Conservation (phyloP, 2,797 vertebrate species). For the Smutsia temminckii region DNA sequence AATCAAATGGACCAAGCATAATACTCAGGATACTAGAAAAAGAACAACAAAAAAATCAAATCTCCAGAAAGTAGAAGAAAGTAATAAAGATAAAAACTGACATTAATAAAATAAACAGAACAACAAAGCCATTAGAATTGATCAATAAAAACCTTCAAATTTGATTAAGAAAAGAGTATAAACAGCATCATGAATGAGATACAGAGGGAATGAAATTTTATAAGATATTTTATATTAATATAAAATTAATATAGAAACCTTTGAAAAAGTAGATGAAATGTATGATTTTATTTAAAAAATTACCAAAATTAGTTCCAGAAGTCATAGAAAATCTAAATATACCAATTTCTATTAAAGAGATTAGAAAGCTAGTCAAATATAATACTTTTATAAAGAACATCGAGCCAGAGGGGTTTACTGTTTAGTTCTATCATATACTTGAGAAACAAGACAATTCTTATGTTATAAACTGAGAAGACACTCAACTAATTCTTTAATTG, state of each 20-base stretch:
- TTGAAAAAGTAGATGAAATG: constrained; percentile 7
- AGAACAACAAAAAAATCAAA: constrained; percentile 10
- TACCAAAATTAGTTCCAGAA: constrained; percentile 10
- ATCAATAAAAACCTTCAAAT: constrained; percentile 41
- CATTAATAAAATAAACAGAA: constrained; percentile 30
- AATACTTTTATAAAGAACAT: not conserved
- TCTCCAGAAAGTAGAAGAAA: constrained; percentile 27
- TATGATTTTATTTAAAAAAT: constrained; percentile 23
- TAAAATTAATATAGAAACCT: not conserved
- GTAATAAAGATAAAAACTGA: constrained; percentile 52
- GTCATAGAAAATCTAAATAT: not conserved
- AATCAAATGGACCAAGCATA: constrained; percentile 70
- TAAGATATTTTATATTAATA: not conserved
- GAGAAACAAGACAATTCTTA: not conserved
- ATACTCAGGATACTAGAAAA: constrained; percentile 49
- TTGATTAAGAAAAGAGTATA: not conserved
- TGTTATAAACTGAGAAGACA: not conserved
- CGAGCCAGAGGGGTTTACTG: not conserved
- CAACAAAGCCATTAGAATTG: not conserved
- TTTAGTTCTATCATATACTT: not conserved
- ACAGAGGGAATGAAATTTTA: constrained; percentile 14
- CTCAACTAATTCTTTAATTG: not conserved
- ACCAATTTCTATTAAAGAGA: not conserved
- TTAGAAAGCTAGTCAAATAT: not conserved
- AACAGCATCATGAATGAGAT: not conserved